Percentiles rank a stretch among this genome's conserved stretches.
Conservation (phyloP, 2,113 vertebrate species). For the Urocitellus parryii region DNA sequence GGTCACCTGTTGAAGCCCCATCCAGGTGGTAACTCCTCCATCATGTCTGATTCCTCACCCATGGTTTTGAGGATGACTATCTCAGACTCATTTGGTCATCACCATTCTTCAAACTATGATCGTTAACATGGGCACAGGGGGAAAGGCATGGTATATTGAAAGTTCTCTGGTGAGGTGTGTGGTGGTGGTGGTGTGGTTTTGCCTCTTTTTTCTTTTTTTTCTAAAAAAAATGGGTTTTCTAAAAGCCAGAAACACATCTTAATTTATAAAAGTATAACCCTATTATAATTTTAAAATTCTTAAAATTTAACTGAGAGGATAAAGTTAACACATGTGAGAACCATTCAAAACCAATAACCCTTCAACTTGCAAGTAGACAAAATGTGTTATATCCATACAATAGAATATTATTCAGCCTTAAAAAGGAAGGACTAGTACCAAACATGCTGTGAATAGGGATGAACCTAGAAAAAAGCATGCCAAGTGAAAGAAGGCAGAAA, state of each 20-base stretch:
- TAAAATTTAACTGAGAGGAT: background rate
- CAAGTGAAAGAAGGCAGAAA: background rate
- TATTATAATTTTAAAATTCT: background rate
- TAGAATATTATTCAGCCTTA: background rate
- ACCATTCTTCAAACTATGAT: rapidly evolving
- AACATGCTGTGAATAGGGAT: background rate
- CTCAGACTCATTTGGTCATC: background rate
- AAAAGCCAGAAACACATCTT: background rate
- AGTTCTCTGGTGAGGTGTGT: background rate
- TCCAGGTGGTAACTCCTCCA: too few relatives aligned
- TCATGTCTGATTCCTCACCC: too few relatives aligned
- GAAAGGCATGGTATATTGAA: background rate
- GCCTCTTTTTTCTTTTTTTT: background rate
- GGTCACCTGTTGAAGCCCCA: rapidly evolving
- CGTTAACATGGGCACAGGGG: rapidly evolving
- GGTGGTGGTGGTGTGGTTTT: background rate
- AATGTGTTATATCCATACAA: background rate
- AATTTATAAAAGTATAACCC: background rate
- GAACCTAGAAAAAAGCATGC: background rate
- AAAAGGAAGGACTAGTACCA: background rate
- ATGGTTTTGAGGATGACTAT: background rate
- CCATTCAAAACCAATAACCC: background rate
- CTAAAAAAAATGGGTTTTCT: background rate
- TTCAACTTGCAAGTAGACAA: background rate
- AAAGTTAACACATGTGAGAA: background rate